Evolutionary conservation across 2,888 invertebrate genomes (phyloP), one percentile per base, ranked within the genome.

Genomic region (Sesia bembeciformis): DNA sequence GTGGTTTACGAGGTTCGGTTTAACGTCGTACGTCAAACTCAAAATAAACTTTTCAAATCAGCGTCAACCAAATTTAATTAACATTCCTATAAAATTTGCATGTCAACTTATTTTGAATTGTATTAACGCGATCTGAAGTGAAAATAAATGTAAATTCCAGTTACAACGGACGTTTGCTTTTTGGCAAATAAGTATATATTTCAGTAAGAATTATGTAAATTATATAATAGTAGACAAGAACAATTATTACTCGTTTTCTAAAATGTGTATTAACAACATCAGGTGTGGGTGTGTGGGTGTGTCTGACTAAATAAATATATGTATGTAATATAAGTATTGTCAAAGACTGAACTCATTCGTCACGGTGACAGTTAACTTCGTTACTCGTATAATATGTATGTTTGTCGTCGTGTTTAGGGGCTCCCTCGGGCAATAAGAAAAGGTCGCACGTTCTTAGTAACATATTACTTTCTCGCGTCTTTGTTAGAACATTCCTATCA

Each of bases 371-470:
- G 23, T 46, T 46, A 46, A 46, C 46, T 46, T 46, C 46, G 23
- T n/a, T 46, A 4, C 8, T 8, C n/a, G n/a, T 46, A 46, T 46
- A 46, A 8, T 5, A 46, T 46, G 8, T 46, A 46, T 46, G 23
- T 46, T 46, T 46, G 46, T 46, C 8, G 46, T 46, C n/a, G 23
- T 46, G 46, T 23, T 46, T 46, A 46, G 8, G 46, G 53, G 23
- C 23, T 63, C 61, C 62, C 62, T 52, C 53, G 52, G 62, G 62
- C 55, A 58, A 62, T 62, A 58, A 62, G 51, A 56, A 56, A 55
- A 55, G 60, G 58, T 59, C 59, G 59, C 58, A 53, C 54, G 54
- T 51, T 43, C 58, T 60, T 52, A 49, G 41, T 53, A 50, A 55
- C 56, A 64, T 58, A 62, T 59, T 52, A 62, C 54, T n/a, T 55